A percentile compares a stretch with the other conserved stretches of the same genome.
These are phyloP conservation scores for Sylvilagus floridanus DNA, from an alignment of 2,797 vertebrate species.

Conservation along the genomic window DNA sequence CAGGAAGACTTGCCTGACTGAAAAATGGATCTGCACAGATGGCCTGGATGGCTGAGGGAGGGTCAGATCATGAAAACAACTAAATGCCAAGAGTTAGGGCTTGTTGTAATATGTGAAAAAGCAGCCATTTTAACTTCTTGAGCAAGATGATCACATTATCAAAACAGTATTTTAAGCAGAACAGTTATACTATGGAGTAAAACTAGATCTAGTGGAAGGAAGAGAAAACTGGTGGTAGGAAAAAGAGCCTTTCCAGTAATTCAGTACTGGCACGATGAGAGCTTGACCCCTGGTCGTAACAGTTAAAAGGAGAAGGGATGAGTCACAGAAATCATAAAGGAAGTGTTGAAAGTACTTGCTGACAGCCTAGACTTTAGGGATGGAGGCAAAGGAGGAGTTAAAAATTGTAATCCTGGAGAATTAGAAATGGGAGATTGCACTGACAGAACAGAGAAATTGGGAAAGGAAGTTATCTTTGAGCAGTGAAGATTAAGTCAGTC, in stretches of 20 bases:
- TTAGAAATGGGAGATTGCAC: neutral
- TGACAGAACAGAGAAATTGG: neutral
- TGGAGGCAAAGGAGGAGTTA: slow-evolving; percentile 28
- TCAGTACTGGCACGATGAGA: neutral
- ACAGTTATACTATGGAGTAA: neutral
- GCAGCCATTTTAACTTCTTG: neutral
- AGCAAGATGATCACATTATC: neutral
- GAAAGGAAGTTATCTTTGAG: slow-evolving; percentile 33
- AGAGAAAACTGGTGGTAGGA: neutral
- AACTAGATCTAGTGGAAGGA: neutral
- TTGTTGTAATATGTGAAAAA: neutral
- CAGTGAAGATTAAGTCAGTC: neutral
- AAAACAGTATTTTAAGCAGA: slow-evolving; percentile 8
- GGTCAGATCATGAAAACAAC: neutral
- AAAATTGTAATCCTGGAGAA: slow-evolving; percentile 36
- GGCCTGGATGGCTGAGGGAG: neutral
- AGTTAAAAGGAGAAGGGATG: slow-evolving; percentile 16
- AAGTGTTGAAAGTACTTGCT: slow-evolving; percentile 31
- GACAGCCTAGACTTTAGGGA: neutral
- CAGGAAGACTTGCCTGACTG: neutral
- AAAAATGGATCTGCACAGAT: slow-evolving; percentile 1
- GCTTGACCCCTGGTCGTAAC: neutral
- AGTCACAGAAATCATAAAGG: neutral
- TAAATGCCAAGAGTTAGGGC: neutral
- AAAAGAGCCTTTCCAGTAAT: neutral